Conservation (phyloP, 2,797 vertebrate genomes). For the Hydrophis major region DNA sequence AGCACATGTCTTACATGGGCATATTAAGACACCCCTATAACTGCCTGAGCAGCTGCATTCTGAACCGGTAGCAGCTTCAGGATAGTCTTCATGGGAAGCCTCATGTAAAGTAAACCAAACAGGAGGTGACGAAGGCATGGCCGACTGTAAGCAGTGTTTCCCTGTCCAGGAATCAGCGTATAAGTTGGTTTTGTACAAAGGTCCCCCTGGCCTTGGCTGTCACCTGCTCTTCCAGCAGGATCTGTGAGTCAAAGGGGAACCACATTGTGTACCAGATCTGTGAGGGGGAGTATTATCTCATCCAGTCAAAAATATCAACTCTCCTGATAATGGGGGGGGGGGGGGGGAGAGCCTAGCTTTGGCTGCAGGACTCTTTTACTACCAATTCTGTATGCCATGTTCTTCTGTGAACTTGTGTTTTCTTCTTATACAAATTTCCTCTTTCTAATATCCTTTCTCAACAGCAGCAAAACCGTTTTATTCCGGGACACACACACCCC, state of each 20-base stretch:
- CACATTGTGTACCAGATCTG: background rate
- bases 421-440: background rate
- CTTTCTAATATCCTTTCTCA: background rate
- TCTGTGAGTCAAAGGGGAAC: background rate
- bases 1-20: background rate
- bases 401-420: background rate
- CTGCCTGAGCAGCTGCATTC: background rate
- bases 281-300: background rate
- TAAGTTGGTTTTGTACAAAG: background rate
- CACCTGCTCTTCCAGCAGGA: background rate
- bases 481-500: background rate
- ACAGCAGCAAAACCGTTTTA: background rate
- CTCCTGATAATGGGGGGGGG: background rate
- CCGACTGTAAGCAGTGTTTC: background rate
- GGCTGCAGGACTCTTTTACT: background rate
- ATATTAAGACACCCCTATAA: background rate
- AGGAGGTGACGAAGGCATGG: background rate
- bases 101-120: background rate
- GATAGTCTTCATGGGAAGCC: background rate
- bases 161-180: background rate
- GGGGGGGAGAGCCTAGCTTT: background rate
- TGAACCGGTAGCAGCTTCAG: background rate
- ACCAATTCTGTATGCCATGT: background rate
- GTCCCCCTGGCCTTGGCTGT: background rate
- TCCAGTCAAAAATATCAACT: background rate